Evolutionary conservation across 1,140 invertebrate genomes (phyloP), one percentile per base, ranked within the genome.

Genomic region (Asbolus verrucosus): DNA sequence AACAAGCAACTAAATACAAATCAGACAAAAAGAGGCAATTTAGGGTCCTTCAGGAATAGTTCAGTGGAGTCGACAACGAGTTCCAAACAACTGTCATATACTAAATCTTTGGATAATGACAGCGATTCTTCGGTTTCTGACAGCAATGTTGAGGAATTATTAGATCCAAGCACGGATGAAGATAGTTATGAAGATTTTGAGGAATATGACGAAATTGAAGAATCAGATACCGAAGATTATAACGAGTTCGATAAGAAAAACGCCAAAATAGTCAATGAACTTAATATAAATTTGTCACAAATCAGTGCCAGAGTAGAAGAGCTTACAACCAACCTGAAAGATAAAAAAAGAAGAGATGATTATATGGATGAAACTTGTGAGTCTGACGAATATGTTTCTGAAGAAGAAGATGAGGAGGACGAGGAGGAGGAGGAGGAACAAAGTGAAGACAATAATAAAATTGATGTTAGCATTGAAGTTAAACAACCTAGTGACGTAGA

Each of bases 101-200:
- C 80, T 0, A 81, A 80, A 74, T 80, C 78, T 4, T 43, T 81
- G 2, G 83, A 83, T 65, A 83, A 84, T 15, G 83, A 84, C 14
- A 83, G 84, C 9, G 82, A 83, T 39, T 82, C 81, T 16, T 84
- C 84, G 11, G 80, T 81, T 11, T 81, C 79, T 38, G 80, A 82
- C 18, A 81, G 81, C 69, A 81, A 81, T 62, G 68, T 80, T 30
- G 82, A 82, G 69, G 81, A 83, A 72, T 65, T 81, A 8, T 66
- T 81, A 6, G 78, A 78, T 36, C 70, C 69, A n/a, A 77, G 71
- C 31, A 71, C 72, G 31, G 77, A 81, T 8, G 78, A 78, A 50
- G 75, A 78, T 18, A 75, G 66, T 9, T 72, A 70, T 15, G 73
- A 71, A 27, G 72, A 73, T 50, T 72, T 75, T 27, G 81, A 84